phyloP scores from a whole-genome alignment of 2,888 invertebrate species.

The Lamellibrachia satsuma region DNA sequence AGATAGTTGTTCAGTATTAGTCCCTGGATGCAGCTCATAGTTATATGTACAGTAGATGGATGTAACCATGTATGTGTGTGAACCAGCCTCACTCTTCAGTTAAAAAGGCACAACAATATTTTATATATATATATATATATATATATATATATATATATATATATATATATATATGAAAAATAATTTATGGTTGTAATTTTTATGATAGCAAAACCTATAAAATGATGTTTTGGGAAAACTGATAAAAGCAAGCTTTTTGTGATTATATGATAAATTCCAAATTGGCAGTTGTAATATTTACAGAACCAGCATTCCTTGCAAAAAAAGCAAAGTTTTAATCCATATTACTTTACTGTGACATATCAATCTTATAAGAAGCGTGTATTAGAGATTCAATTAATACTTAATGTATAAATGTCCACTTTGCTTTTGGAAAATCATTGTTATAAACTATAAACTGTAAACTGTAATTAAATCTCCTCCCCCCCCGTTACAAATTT shows the following conservation, averaged over 20 bases:
- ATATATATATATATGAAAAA: too few species aligned
- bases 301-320: not conserved
- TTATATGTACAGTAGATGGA: not conserved
- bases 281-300: not conserved
- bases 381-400: not conserved
- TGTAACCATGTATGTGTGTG: not conserved
- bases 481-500: not conserved
- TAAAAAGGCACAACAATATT: not conserved
- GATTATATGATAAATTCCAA: not conserved
- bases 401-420: too few species aligned
- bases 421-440: too few species aligned
- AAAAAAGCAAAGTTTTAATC: not conserved
- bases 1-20: not conserved
- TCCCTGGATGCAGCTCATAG: not conserved
- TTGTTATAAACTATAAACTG: too few species aligned
- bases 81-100: not conserved
- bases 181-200: too few species aligned
- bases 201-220: too few species aligned
- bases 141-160: too few species aligned
- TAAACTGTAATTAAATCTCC: too few species aligned
- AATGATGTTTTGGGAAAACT: not conserved
- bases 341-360: not conserved
- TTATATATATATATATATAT: too few species aligned
- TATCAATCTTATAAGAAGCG: not conserved
- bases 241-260: not conserved